Percentiles rank a stretch among this genome's conserved stretches.
Conservation (phyloP, 2,113 vertebrate species). For the Peromyscus maniculatus region DNA sequence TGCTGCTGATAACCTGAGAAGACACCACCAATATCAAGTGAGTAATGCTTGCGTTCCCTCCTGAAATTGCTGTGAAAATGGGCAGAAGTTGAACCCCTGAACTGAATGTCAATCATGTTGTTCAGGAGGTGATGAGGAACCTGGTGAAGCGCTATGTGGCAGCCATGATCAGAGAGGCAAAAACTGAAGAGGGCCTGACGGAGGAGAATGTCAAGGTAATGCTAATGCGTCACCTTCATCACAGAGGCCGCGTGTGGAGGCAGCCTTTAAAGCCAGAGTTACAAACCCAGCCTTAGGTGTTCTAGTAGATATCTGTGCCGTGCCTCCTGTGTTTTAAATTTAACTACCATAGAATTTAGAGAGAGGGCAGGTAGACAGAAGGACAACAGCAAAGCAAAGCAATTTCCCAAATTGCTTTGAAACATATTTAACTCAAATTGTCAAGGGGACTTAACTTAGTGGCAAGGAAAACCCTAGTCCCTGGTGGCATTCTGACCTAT, state of each 20-base stretch:
- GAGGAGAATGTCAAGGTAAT: slow-evolving; percentile 99
- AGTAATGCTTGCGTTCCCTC: not conserved
- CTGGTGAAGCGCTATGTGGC: slow-evolving; percentile 98
- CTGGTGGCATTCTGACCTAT: not conserved
- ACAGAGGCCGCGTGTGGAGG: fast-evolving
- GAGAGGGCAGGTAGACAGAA: not conserved
- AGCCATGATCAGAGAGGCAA: slow-evolving; percentile 98
- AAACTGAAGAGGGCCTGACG: slow-evolving; percentile 96
- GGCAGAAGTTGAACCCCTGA: not conserved
- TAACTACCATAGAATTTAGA: not conserved
- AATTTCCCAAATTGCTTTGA: slow-evolving; percentile 29
- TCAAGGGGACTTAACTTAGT: not conserved
- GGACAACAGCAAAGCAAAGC: not conserved
- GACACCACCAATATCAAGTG: slow-evolving; percentile 98
- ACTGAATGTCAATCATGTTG: not conserved
- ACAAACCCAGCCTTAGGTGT: not conserved
- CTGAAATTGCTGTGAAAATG: not conserved
- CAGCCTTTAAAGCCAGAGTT: not conserved
- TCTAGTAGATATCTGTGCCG: not conserved
- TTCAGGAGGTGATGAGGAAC: slow-evolving; percentile 96
- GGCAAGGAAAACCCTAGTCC: not conserved
- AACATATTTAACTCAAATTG: slow-evolving; percentile 2
- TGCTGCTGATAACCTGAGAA: slow-evolving; percentile 94
- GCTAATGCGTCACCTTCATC: slow-evolving; percentile 68
- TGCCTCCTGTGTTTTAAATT: slow-evolving; percentile 1